Base-by-base conservation (phyloP, 2,888 invertebrate species). In the Mythimna albipuncta region DNA sequence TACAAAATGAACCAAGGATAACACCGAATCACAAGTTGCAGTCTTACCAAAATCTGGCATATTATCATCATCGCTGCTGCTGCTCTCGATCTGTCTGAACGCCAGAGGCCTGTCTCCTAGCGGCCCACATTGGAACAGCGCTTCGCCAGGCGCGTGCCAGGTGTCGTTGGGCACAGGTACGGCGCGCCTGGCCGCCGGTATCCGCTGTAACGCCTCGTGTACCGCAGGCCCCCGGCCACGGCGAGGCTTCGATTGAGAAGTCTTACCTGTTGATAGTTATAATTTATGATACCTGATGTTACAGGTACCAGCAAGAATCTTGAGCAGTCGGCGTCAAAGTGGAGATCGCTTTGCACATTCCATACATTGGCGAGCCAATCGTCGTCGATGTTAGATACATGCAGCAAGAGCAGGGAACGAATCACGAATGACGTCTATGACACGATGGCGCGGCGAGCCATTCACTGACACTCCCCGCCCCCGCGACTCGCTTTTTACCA, bases 141-240 rank as follows among this genome's bases (percentile, higher is more conserved):
- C 93, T 32, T 96, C 93, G 9, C 95, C 96, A 0, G 97, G 97
- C 4, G 97, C 96, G 69, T 96, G 96, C 97, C 97, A 97, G 61
- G 90, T 75, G 35, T 88, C 84, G 63, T 92, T 94, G 2, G 94
- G 90, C 52, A 94, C 74, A 0, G 94, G 91, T 47, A 94, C 71
- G 1, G 93, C 95, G 13, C 89, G 91, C 10, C 88, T 81, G 68
- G 88, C 92, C 75, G 88, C 81, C 62, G 96, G 93, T 97, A 97
- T 97, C 96, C 97, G 96, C 86, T 97, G 97, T 69, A 97, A 86
- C 0, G 97, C 96, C 88, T 97, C 97, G 82, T 97, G 97, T 41
- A 96, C 91, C 13, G 96, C 94, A 0, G 96, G 96, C 16, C 96
- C 96, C 1, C 96, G 90, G 9, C 96, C 96, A 11, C 94, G 92